phyloP scores from a whole-genome alignment of 2,888 invertebrate species.

The Mythimna albipuncta region DNA sequence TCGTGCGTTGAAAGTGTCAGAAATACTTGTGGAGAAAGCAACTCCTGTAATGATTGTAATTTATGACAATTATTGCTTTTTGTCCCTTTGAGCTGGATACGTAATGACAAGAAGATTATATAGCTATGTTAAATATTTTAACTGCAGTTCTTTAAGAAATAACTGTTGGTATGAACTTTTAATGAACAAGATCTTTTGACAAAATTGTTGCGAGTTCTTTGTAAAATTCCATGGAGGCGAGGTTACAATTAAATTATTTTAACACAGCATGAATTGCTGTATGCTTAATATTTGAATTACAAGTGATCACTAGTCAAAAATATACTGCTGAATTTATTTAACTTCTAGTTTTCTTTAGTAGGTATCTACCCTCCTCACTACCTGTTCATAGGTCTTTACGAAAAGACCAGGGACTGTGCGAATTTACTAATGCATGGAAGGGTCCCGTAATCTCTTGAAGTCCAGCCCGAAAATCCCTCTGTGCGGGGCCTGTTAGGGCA shows the following conservation, averaged over 20 bases:
- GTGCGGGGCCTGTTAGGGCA: too few species aligned
- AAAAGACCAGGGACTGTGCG: not conserved
- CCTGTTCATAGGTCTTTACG: not conserved
- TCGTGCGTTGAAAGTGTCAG: constrained; percentile 34
- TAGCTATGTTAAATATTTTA: constrained; percentile 42
- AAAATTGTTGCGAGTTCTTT: constrained; percentile 3
- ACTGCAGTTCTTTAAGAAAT: constrained; percentile 17
- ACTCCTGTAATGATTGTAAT: constrained; percentile 52
- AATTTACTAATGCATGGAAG: too few species aligned
- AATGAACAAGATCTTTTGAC: constrained; percentile 19
- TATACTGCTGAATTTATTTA: not conserved
- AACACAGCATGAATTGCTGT: too few species aligned
- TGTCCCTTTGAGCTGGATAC: constrained; percentile 14
- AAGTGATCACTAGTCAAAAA: not conserved
- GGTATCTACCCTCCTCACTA: not conserved
- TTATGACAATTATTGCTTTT: constrained; percentile 54
- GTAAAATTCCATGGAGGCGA: constrained; percentile 4
- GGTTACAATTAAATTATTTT: not conserved
- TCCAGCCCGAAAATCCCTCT: too few species aligned
- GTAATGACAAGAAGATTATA: constrained; percentile 42
- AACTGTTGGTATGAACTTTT: constrained; percentile 43
- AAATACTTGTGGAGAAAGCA: constrained; percentile 59
- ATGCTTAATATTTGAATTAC: too few species aligned
- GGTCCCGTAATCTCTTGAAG: too few species aligned
- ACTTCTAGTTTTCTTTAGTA: not conserved